Base-by-base conservation (phyloP, 2,888 invertebrate species). In the Calameuta filiformis region DNA sequence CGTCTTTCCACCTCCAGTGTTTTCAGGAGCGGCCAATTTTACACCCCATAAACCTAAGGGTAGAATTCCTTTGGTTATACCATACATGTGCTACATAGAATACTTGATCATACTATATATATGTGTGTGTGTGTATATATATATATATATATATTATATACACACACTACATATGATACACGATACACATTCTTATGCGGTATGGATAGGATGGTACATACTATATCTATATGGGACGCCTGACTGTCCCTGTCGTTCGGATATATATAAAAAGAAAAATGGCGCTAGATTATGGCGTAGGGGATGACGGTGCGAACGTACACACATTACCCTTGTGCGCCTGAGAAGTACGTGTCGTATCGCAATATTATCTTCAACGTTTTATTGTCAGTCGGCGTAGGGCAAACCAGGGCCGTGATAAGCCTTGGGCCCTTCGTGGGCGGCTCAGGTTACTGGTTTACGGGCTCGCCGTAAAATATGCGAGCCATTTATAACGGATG, bases 401-500 rank as follows among this genome's bases (percentile, higher is more conserved):
- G 76, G 74, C 73, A 56, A 75, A 37, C 73, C 37, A 23, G 35
- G 69, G 69, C 34, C 75, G 75, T 77, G 77, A 79, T 79, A 79
- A 77, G 77, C 73, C 75, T 30, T 30, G 23, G 69, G 75, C 40
- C 78, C 81, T 74, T 37, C 12, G 33, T 35, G 56, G 75, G 33
- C 12, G 33, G 73, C 75, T 75, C 40, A 75, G 69, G 75, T 76
- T 76, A 76, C 75, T 79, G 74, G 80, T 83, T 84, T 83, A 83
- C 82, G 83, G 81, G 40, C 35, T 68, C 76, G 77, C 76, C 82
- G 79, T 83, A 84, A 84, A 84, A 83, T 84, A 83, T 84, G 79
- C 80, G 40, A 15, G 83, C 80, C 68, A 77, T 79, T 81, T 76
- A 81, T 79, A 77, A 77, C 79, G 76, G 75, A 31, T 68, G 76